Conservation (phyloP, 2,113 vertebrate species). For the Excalfactoria chinensis region DNA sequence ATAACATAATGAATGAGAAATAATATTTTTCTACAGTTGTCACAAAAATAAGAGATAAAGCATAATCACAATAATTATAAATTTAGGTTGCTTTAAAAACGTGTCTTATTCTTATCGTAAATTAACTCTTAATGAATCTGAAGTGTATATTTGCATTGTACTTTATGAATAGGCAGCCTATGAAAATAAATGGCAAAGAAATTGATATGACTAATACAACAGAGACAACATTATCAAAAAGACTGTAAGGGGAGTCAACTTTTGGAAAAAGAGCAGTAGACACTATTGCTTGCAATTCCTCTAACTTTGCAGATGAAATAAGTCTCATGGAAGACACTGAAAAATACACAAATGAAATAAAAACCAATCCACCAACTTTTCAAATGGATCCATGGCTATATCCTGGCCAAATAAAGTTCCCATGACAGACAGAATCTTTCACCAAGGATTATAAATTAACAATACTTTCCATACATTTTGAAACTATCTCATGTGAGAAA, state of each 20-base stretch:
- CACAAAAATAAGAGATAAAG: not conserved
- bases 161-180: not conserved
- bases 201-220: not conserved
- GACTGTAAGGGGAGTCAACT: not conserved
- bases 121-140: not conserved
- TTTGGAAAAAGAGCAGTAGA: not conserved
- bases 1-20: not conserved
- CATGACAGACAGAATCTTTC: constrained; percentile 5
- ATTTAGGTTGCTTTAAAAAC: not conserved
- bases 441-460: not conserved
- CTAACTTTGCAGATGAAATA: not conserved
- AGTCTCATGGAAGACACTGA: not conserved
- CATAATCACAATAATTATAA: not conserved
- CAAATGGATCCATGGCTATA: not conserved
- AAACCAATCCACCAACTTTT: not conserved
- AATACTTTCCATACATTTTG: constrained; percentile 11
- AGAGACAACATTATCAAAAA: not conserved
- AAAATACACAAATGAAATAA: constrained; percentile 5
- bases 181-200: not conserved
- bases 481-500: not conserved
- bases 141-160: not conserved
- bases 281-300: not conserved
- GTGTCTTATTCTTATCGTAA: not conserved
- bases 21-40: not conserved
- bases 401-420: not conserved